Conservation (phyloP, 2,797 vertebrate genomes). For the Valencia hispanica region DNA sequence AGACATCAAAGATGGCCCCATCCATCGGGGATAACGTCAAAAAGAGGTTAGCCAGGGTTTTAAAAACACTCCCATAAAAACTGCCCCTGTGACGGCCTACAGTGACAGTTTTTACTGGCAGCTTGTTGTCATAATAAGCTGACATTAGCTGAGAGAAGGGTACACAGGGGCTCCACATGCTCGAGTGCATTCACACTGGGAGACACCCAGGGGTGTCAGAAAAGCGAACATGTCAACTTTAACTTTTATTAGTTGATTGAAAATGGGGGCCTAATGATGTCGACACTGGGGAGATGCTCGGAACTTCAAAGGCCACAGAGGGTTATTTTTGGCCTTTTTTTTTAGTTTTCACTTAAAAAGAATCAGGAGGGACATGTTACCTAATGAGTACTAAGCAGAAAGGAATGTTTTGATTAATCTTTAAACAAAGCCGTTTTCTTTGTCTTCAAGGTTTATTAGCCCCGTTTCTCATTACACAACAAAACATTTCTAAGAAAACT, state of each 20-base stretch:
- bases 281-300: constrained; percentile 14
- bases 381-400: constrained; percentile 10
- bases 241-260: constrained; percentile 60
- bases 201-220: constrained; percentile 60
- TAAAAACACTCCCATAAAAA: constrained; percentile 70
- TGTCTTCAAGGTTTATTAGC: not conserved
- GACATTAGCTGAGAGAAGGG: constrained; percentile 51
- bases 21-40: constrained; percentile 61
- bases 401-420: not conserved
- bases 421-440: not conserved
- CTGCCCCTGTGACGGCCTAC: constrained; percentile 37
- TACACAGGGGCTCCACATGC: constrained; percentile 34
- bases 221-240: constrained; percentile 55
- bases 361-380: constrained; percentile 27
- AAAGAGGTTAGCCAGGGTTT: constrained; percentile 59
- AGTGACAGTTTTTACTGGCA: constrained; percentile 58
- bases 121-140: constrained; percentile 52
- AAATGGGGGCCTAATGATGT: constrained; percentile 57
- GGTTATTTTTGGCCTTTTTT: constrained; percentile 3
- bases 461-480: not conserved
- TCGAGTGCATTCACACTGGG: constrained; percentile 46
- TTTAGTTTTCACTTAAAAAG: constrained; percentile 27
- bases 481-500: not conserved
- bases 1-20: constrained; percentile 67
- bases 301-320: constrained; percentile 29